These are phyloP conservation scores for Agrilus planipennis DNA, from an alignment of 1,140 invertebrate genomes.

Conservation along the genomic window DNA sequence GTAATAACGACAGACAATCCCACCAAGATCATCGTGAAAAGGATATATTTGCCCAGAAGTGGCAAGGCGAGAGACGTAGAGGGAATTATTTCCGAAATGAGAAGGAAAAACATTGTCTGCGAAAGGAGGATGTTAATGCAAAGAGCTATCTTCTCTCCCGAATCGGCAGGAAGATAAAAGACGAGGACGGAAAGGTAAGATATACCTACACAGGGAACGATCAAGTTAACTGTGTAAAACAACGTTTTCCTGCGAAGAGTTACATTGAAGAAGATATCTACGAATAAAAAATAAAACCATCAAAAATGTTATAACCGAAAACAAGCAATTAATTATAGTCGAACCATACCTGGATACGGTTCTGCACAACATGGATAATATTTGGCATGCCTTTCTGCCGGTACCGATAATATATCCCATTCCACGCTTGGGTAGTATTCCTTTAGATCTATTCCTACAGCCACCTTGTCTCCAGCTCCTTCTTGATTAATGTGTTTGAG, in stretches of 20 bases:
- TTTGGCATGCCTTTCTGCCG: slow-evolving; percentile 78
- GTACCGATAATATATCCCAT: slow-evolving; percentile 93
- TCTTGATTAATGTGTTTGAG: slow-evolving; percentile 82
- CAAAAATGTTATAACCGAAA: neutral
- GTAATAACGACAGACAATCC: slow-evolving; percentile 94
- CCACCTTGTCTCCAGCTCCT: slow-evolving; percentile 64
- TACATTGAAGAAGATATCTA: slow-evolving; percentile 97
- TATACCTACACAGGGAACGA: slow-evolving; percentile 87
- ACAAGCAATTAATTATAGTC: neutral
- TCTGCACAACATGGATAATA: slow-evolving; percentile 83
- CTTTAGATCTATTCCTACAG: slow-evolving; percentile 81
- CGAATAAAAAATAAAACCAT: slow-evolving; percentile 24
- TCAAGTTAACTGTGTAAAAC: slow-evolving; percentile 94
- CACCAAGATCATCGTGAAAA: slow-evolving; percentile 98
- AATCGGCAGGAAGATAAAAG: slow-evolving; percentile 97
- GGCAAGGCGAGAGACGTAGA: slow-evolving; percentile 95
- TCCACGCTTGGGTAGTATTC: slow-evolving; percentile 95
- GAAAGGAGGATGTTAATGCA: slow-evolving; percentile 98
- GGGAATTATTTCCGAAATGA: slow-evolving; percentile 97
- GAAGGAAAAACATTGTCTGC: slow-evolving; percentile 97
- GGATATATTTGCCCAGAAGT: slow-evolving; percentile 91
- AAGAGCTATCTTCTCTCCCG: slow-evolving; percentile 95
- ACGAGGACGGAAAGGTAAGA: slow-evolving; percentile 85
- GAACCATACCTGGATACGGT: slow-evolving; percentile 62
- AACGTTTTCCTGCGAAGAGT: slow-evolving; percentile 87